phyloP scores from a whole-genome alignment of 2,113 vertebrate genomes.

The Larimichthys crocea region DNA sequence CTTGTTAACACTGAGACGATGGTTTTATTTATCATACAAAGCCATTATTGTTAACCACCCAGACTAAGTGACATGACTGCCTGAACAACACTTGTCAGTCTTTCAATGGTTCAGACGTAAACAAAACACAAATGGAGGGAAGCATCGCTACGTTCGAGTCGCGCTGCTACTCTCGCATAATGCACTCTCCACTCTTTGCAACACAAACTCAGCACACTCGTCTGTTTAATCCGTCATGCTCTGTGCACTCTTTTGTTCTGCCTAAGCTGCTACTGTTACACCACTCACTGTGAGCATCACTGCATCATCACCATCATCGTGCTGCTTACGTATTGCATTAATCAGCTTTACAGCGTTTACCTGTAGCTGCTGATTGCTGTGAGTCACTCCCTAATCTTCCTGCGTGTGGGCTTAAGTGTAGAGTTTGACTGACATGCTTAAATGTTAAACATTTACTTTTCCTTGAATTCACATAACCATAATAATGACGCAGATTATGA shows the following conservation, averaged over 20 bases:
- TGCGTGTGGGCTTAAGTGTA: background rate
- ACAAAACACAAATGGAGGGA: background rate
- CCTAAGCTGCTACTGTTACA: conserved; percentile 12
- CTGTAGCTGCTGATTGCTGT: conserved; percentile 35
- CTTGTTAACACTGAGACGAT: too few relatives aligned
- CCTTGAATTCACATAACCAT: background rate
- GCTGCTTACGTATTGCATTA: background rate
- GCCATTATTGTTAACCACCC: too few relatives aligned
- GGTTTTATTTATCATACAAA: too few relatives aligned
- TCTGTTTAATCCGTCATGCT: conserved; percentile 37
- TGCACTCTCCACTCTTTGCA: background rate
- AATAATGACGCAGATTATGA: background rate
- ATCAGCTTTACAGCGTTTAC: conserved; percentile 22
- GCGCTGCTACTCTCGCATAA: background rate
- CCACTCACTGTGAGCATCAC: conserved; percentile 5
- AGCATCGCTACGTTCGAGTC: background rate
- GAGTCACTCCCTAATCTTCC: conserved; percentile 16
- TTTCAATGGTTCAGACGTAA: background rate
- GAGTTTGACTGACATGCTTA: background rate
- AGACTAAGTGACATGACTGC: too few relatives aligned
- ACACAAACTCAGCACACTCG: background rate
- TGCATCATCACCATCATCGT: background rate
- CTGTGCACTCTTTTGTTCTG: conserved; percentile 35
- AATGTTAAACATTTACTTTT: background rate
- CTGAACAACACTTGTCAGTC: background rate